Evolutionary conservation across 2,113 vertebrate genomes (phyloP), one percentile per base, ranked within the genome.

Genomic region (Odocoileus virginianus): DNA sequence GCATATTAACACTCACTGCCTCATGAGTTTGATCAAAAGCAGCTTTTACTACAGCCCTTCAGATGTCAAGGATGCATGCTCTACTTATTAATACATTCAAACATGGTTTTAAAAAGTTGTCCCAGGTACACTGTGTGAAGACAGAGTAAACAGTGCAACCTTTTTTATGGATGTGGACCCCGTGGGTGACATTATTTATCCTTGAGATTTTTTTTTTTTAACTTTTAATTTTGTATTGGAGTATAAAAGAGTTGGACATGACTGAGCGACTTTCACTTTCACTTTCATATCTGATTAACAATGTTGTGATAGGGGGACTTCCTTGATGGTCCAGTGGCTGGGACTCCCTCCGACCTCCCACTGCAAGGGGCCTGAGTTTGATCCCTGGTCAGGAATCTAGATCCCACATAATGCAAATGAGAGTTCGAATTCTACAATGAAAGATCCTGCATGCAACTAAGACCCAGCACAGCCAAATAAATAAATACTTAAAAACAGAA

Each of bases 1-100:
- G 87, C 88, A 60, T 74, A 27, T 95, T 43, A 82, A 87, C n/a
- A 1, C n/a, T 28, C 50, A n/a, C 12, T 40, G 71, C 91, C 95
- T 95, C 50, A 74, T 8, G 40, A 78, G 33, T 54, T 83, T 82
- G 79, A 93, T 79, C 84, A 89, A 96, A 97, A 96, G 82, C 36
- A 90, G 45, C 27, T 27, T 87, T 96, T 47, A 55, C 7, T 33
- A 28, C 3, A 36, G 19, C 43, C 28, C 13, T 61, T 84, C 58
- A 43, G 76, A 86, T 30, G 16, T 33, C 40, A 87, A 85, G 54
- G 40, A 90, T 58, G 54, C 25, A 45, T 28, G 28, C 43, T 76
- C 58, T 5, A n/a, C 30, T 30, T 67, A 76, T 27, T 27, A 27
- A 58, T 58, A 14, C 14, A 50, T 40, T 50, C 40, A 27, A 36